Base-by-base conservation (phyloP, 2,113 vertebrate species). In the Serinus canaria region DNA sequence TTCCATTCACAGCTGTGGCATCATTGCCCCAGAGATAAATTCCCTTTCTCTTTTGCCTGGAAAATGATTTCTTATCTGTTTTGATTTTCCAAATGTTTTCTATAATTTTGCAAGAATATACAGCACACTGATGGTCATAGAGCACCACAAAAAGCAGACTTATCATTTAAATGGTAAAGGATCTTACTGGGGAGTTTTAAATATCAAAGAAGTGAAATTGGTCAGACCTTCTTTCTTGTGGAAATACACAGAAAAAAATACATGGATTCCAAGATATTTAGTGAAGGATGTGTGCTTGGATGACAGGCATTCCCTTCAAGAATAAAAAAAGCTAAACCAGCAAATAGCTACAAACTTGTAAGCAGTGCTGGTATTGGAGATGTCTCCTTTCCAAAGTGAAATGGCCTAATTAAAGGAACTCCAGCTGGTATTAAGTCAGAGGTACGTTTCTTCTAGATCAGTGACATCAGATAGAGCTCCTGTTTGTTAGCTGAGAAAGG, bases 191-290 rank as follows among this genome's bases (percentile, higher is more conserved):
- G 1, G 7, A 55, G 10, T 35, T 74, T 83, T 44, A 80, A 62
- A 21, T 6, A 66, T 11, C 22, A 86, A 76, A 69, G 27, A 76
- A 76, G 5, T 24, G 31, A 75, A 43, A 3, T 15, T n/a, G 66
- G 10, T 41, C 43, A 82, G 41, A 55, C 2, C 7, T 58, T 14
- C 30, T 39, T 91, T 77, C 64, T 41, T 67, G 13, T 66, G 25
- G 52, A 83, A 88, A 49, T 50, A 43, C 30, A 49, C 0, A 1
- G 24, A 49, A 13, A n/a, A 79, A 89, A 63, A 28, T 53, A n/a
- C 2, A 6, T 1, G 1, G 17, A 83, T 24, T 60, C 21, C 23
- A 20, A 85, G 28, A 10, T 0, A 1, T 35, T 47, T 69, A 73
- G 55, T 7, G 13, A 58, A 83, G 74, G 43, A 17, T 30, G 5